Percentiles rank a stretch among this genome's conserved stretches.
Conservation (phyloP, 2,888 invertebrate species). For the Poecilus cupreus region DNA sequence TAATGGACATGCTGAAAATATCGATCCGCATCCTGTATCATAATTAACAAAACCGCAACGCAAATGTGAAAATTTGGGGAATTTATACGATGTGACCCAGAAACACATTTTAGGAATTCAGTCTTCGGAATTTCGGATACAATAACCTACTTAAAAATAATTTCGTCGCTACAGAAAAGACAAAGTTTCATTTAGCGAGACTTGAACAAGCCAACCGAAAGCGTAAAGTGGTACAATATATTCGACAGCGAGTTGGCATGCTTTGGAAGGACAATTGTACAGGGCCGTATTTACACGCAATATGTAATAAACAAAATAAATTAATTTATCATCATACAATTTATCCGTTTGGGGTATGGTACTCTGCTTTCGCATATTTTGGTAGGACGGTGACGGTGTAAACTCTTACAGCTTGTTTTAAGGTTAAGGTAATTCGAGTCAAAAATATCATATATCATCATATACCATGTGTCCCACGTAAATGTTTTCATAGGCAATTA, state of each 20-base stretch:
- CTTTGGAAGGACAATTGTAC: too few relatives aligned
- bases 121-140: background rate
- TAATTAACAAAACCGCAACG: constrained; percentile 24
- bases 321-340: background rate
- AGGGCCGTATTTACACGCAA: background rate
- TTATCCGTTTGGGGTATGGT: too few relatives aligned
- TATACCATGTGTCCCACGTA: too few relatives aligned
- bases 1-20: constrained; percentile 29
- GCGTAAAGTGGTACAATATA: background rate
- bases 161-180: background rate
- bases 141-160: constrained; percentile 45
- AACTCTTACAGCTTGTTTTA: too few relatives aligned
- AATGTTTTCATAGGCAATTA: too few relatives aligned
- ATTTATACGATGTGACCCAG: constrained; percentile 14
- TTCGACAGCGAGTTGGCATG: background rate
- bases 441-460: too few relatives aligned
- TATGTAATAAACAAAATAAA: too few relatives aligned
- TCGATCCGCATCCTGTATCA: background rate
- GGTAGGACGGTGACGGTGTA: too few relatives aligned
- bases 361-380: too few relatives aligned
- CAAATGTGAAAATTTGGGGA: constrained; percentile 16
- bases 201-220: too few relatives aligned
- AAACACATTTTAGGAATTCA: constrained; percentile 10
- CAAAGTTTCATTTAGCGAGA: constrained; percentile 27
- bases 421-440: too few relatives aligned